These are phyloP conservation scores for Circaetus cinerascens DNA, from an alignment of 2,113 vertebrate species.

Conservation along the genomic window DNA sequence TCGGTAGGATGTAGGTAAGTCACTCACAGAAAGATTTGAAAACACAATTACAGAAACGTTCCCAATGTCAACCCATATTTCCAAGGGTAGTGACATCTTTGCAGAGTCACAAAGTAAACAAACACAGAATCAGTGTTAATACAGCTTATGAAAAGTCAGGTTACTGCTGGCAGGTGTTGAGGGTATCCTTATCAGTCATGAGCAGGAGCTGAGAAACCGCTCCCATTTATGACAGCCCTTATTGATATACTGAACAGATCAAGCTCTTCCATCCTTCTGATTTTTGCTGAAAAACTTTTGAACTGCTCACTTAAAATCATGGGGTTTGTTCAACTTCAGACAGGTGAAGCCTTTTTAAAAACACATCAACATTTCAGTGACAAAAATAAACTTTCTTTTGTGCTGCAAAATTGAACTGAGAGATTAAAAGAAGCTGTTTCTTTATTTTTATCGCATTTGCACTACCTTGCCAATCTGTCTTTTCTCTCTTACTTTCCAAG, in stretches of 20 bases:
- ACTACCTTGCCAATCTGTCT: not conserved
- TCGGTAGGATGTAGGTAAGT: not conserved
- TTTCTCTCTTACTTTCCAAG: not conserved
- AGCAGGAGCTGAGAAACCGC: not conserved
- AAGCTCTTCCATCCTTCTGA: not conserved
- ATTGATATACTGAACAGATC: not conserved
- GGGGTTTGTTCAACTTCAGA: not conserved
- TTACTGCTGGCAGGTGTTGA: not conserved
- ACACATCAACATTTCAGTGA: not conserved
- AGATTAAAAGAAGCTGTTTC: not conserved
- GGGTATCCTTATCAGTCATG: not conserved
- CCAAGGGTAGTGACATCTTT: not conserved
- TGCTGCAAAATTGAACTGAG: not conserved
- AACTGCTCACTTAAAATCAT: not conserved
- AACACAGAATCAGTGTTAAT: not conserved
- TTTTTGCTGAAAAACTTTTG: not conserved
- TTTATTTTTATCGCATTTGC: not conserved
- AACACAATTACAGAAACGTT: not conserved
- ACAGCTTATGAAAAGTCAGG: not conserved
- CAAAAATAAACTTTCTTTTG: not conserved
- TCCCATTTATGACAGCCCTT: not conserved
- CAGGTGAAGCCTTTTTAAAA: not conserved
- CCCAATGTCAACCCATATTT: not conserved
- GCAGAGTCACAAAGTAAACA: not conserved
- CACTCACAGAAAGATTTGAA: not conserved